Evolutionary conservation across 2,113 vertebrate genomes (phyloP), one percentile per base, ranked within the genome.

Genomic region (Microcebus murinus): DNA sequence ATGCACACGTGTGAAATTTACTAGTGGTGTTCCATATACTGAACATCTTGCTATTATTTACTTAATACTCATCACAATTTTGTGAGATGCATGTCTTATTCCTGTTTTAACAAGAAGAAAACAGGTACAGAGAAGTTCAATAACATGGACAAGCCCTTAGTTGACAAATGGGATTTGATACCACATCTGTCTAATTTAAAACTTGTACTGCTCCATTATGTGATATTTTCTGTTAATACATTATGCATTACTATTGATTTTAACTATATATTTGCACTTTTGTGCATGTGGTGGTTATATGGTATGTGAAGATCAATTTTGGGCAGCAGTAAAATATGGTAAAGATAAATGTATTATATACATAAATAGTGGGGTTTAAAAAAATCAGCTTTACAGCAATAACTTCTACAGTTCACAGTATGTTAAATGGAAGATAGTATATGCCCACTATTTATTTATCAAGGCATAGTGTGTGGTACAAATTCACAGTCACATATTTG

Each of bases 161-260:
- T 34, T 15, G 52, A 39, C 27, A 61, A 45, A 29, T 74, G n/a
- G 73, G 42, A 74, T 81, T 93, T 86, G 57, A 59, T 81, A 11
- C 45, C 36, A 25, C 5, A 86, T 81, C 57, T 80, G 20, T 95
- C 34, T 90, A 31, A 90, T 42, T 93, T 67, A 59, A 90, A 86
- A 74, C 42, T 39, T 76, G 50, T 0, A 25, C 21, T 86, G 76
- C 81, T 61, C 74, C 52, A 36, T 93, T 61, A 63, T 68, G n/a
- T 10, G 29, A 13, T 39, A 13, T 81, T 93, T 90, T 87, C 50
- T 87, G 29, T 59, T 59, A 61, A 86, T 61, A 13, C 18, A 52
- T 36, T 73, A 45, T 61, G 1, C 68, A 74, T 90, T 87, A 82
- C 42, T 87, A 52, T 81, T 82, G 23, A 95, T 92, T 94, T 92